Evolutionary conservation across 1,140 invertebrate genomes (phyloP).

Genomic region (Theocolax elegans): DNA sequence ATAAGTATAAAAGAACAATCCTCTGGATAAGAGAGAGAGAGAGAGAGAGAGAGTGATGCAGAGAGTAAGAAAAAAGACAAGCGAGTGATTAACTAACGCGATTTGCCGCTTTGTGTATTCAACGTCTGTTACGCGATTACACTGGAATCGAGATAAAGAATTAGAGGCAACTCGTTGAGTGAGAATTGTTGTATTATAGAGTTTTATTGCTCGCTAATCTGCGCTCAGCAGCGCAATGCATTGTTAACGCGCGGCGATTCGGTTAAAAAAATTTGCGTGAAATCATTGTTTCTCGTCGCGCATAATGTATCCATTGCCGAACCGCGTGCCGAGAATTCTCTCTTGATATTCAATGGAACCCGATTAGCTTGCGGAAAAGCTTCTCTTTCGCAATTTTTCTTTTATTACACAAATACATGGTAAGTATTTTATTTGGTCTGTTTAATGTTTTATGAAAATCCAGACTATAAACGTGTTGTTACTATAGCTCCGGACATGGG

Average conservation of each 20-base stretch:
- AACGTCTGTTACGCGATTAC: background rate
- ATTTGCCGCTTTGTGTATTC: slow-evolving; percentile 9
- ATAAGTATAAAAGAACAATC: slow-evolving; percentile 6
- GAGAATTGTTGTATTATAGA: slow-evolving; percentile 22
- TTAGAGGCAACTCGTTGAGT: background rate
- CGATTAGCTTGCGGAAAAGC: background rate
- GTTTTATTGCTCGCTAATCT: slow-evolving; percentile 2
- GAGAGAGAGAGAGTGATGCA: background rate
- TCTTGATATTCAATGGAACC: background rate
- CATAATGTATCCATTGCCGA: background rate
- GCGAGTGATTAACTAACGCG: slow-evolving; percentile 20
- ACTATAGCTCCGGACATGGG: too few species aligned
- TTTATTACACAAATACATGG: slow-evolving; percentile 12
- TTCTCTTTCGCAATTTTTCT: slow-evolving; percentile 35
- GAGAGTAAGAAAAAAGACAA: background rate
- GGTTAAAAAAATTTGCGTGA: background rate
- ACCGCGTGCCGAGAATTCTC: background rate
- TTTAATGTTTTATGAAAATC: background rate
- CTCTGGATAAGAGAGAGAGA: background rate
- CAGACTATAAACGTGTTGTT: too few species aligned
- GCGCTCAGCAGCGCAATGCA: background rate
- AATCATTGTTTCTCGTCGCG: background rate
- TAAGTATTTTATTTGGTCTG: background rate
- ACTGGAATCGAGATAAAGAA: background rate
- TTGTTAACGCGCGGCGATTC: background rate